Evolutionary conservation across 2,888 invertebrate genomes (phyloP), one percentile per base, ranked within the genome.

Genomic region (Papilio gigon): DNA sequence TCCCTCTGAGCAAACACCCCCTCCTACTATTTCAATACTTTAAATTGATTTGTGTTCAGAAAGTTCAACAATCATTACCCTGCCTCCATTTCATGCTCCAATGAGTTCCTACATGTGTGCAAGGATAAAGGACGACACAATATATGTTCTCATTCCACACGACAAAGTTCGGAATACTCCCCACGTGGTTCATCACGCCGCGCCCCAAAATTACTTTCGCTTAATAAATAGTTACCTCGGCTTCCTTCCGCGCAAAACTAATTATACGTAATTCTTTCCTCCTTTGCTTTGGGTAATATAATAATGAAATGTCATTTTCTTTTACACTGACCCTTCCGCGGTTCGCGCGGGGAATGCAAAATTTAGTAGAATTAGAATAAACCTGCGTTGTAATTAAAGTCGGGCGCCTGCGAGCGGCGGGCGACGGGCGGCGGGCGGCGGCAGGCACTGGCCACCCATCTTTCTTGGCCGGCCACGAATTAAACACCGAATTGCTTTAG

Each of bases 301-400:
- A 91, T 92, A 91, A 91, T 87, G 86, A 89, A 78, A 91, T 92
- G 90, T 90, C 91, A 90, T 91, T 92, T 91, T 91, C 91, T 91
- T 90, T 90, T 83, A 77, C 81, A 82, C 86, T 88, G 90, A 91
- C 90, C 92, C 91, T 91, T 89, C 86, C 89, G 90, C 83, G 90
- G 90, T 89, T 89, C 90, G 86, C 90, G 89, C 84, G 80, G 83
- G 83, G 91, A 90, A 91, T 92, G 89, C 88, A 85, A 91, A 92
- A 89, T 88, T 90, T 84, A 56, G 84, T 86, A 81, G 90, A 91
- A 91, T 92, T 90, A 90, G 90, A 89, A 89, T 89, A 89, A 90
- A 91, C 90, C 90, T 88, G 85, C 84, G 85, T 86, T 87, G 89
- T 91, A 91, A 92, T 91, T 92, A 91, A 91, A 92, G 82, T 82